phyloP scores from a whole-genome alignment of 1,140 invertebrate genomes.

The Zaprionus tsacasi region DNA sequence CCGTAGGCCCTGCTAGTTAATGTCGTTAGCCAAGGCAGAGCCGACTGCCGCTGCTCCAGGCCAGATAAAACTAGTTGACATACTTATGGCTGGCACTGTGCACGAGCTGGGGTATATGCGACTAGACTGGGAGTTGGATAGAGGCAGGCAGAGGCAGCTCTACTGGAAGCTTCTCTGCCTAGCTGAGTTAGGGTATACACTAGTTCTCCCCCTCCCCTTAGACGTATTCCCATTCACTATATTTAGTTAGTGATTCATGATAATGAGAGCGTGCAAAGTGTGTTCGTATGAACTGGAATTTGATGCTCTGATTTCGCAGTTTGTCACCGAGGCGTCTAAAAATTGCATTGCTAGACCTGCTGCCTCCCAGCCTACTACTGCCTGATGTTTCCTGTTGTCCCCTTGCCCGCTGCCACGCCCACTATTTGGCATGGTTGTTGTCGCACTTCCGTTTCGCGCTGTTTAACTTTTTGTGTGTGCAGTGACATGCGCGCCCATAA shows the following conservation, averaged over 20 bases:
- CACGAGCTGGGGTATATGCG: not conserved
- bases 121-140: not conserved
- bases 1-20: slow-evolving; percentile 63
- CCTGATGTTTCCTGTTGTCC: slow-evolving; percentile 23
- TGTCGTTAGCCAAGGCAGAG: slow-evolving; percentile 52
- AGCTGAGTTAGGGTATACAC: not conserved
- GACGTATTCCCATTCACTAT: slow-evolving; percentile 17
- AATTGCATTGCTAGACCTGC: slow-evolving; percentile 62
- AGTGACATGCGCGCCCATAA: slow-evolving; percentile 78
- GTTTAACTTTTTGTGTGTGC: slow-evolving; percentile 82
- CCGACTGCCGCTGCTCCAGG: slow-evolving; percentile 39
- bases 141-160: not conserved
- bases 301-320: slow-evolving; percentile 57
- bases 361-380: not conserved
- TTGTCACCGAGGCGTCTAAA: slow-evolving; percentile 45
- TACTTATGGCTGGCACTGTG: slow-evolving; percentile 25
- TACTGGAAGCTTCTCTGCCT: not conserved
- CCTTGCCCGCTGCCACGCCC: slow-evolving; percentile 7
- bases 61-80: slow-evolving; percentile 79
- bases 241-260: slow-evolving; percentile 71
- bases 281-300: slow-evolving; percentile 11
- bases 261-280: slow-evolving; percentile 46
- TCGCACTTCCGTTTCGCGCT: slow-evolving; percentile 78
- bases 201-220: too few species aligned
- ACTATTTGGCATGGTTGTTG: slow-evolving; percentile 38